phyloP scores from a whole-genome alignment of 1,140 invertebrate genomes.

The Galendromus occidentalis region DNA sequence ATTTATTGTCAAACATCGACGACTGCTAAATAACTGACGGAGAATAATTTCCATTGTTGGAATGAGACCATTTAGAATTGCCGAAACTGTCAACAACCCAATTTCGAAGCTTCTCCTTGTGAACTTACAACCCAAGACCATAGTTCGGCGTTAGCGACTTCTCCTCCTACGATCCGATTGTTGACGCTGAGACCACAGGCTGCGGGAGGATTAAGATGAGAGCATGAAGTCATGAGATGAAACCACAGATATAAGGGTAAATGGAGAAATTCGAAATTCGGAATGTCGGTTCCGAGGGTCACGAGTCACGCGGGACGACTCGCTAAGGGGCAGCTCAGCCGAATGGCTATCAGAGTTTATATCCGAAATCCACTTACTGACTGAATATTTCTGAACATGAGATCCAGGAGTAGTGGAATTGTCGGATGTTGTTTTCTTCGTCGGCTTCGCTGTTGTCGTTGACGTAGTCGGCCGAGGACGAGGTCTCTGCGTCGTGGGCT shows the following conservation, averaged over 20 bases:
- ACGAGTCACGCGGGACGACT: no score
- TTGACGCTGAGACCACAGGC: background rate
- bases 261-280: background rate
- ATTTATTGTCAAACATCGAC: no score
- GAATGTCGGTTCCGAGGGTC: background rate
- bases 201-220: background rate
- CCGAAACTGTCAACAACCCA: background rate
- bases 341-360: no score
- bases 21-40: no score
- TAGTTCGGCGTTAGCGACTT: background rate
- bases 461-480: background rate
- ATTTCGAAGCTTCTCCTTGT: background rate
- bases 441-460: background rate
- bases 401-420: background rate
- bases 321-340: no score
- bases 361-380: background rate
- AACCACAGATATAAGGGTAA: background rate
- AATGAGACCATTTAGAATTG: no score
- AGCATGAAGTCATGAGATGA: background rate
- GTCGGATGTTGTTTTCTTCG: background rate
- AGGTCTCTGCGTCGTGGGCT: background rate
- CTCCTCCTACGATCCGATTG: background rate
- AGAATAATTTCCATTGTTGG: no score
- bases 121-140: conserved; percentile 5
- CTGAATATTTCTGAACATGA: background rate